Conservation (phyloP, 2,888 invertebrate species). For the Phalangium opilio region DNA sequence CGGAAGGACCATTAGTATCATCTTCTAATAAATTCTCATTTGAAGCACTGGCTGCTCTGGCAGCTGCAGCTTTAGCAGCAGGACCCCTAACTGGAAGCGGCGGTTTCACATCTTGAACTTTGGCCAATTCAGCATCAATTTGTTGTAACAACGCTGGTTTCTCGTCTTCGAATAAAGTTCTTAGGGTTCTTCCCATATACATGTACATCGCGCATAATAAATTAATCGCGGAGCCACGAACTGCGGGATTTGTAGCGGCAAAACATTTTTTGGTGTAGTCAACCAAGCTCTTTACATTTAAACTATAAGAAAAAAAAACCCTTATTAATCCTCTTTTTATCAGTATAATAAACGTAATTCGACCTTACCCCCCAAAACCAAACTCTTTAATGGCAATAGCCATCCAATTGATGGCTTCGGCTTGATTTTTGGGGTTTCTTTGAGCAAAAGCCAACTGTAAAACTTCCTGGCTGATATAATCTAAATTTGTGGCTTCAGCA, state of each 20-base stretch:
- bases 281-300: slow-evolving; percentile 56
- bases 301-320: slow-evolving; percentile 24
- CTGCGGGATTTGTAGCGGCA: slow-evolving; percentile 32
- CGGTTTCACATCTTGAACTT: slow-evolving; percentile 47
- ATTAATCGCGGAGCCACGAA: slow-evolving; percentile 58
- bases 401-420: slow-evolving; percentile 69
- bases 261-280: slow-evolving; percentile 37
- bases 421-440: slow-evolving; percentile 80
- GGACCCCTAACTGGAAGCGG: slow-evolving; percentile 55
- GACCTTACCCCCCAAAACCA: slow-evolving; percentile 42
- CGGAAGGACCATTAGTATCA: slow-evolving; percentile 34
- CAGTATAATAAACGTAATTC: no score
- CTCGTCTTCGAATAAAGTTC: slow-evolving; percentile 68
- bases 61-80: slow-evolving; percentile 15
- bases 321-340: no score
- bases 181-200: slow-evolving; percentile 58
- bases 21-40: slow-evolving; percentile 36
- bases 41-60: slow-evolving; percentile 19
- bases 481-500: slow-evolving; percentile 60
- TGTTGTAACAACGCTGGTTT: slow-evolving; percentile 67
- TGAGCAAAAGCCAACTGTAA: slow-evolving; percentile 61
- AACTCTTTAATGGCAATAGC: slow-evolving; percentile 64
- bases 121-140: slow-evolving; percentile 61
- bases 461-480: slow-evolving; percentile 53
- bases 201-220: slow-evolving; percentile 61